Evolutionary conservation across 2,888 invertebrate species (phyloP).

Genomic region (Phorcus lineatus): DNA sequence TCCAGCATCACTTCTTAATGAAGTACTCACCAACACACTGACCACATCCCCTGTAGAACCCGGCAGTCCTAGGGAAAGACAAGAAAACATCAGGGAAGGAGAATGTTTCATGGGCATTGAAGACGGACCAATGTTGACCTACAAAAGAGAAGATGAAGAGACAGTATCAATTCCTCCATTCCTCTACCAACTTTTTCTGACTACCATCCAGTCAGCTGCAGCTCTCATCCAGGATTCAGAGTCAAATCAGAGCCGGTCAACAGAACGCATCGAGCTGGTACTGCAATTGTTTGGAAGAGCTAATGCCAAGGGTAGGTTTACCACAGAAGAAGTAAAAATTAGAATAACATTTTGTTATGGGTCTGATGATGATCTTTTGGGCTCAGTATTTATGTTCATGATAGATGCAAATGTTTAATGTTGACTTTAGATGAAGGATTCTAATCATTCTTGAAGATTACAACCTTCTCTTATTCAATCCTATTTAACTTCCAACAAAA

Average conservation of each 20-base stretch:
- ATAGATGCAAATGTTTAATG: no score
- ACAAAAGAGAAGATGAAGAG: not conserved
- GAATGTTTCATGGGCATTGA: not conserved
- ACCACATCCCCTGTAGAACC: not conserved
- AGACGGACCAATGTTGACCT: not conserved
- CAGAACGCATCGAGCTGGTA: constrained; percentile 55
- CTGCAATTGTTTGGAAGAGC: constrained; percentile 40
- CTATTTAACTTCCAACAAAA: no score
- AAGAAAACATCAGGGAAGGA: not conserved
- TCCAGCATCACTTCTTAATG: constrained; percentile 43
- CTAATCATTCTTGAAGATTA: no score
- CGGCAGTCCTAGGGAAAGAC: no score
- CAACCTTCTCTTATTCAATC: no score
- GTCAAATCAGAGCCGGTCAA: constrained; percentile 43
- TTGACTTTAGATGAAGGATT: no score
- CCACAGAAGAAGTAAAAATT: no score
- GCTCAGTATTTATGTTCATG: no score
- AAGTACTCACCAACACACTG: not conserved
- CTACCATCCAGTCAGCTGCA: constrained; percentile 59
- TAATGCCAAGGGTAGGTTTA: not conserved
- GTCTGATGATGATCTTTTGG: no score
- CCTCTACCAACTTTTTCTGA: constrained; percentile 41
- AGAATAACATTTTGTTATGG: no score
- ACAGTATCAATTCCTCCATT: not conserved
- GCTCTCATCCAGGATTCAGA: constrained; percentile 61